Percentiles rank a stretch among this genome's conserved stretches.
Evolutionary conservation across 2,888 invertebrate species (phyloP).

Genomic region (Lymantria dispar): DNA sequence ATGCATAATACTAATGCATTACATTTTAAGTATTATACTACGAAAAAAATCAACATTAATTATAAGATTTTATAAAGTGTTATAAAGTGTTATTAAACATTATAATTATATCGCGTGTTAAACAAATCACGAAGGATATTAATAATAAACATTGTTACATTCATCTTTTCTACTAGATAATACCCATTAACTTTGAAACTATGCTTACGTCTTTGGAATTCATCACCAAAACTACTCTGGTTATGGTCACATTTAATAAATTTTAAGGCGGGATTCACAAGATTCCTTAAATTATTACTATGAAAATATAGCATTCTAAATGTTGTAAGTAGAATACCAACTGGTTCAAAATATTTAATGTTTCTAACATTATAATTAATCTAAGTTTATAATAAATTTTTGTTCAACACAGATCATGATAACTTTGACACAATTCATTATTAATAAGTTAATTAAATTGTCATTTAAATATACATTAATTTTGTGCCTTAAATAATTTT

Average conservation of each 20-base stretch:
- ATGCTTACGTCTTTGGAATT: constrained; percentile 81
- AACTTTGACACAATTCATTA: constrained; percentile 26
- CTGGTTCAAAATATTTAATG: constrained; percentile 29
- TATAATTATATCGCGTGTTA: constrained; percentile 21
- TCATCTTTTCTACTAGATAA: constrained; percentile 33
- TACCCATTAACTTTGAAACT: constrained; percentile 70
- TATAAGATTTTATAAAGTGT: constrained; percentile 32
- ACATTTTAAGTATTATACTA: constrained; percentile 14
- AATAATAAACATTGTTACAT: constrained; percentile 35
- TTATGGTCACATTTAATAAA: constrained; percentile 76
- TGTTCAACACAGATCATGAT: constrained; percentile 34
- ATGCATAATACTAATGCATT: constrained; percentile 16
- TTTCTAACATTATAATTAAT: constrained; percentile 26
- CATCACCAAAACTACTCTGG: constrained; percentile 79
- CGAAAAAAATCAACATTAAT: constrained; percentile 32
- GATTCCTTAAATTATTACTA: constrained; percentile 33
- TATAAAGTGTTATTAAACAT: constrained; percentile 41
- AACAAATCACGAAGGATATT: background rate
- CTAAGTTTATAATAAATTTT: constrained; percentile 26
- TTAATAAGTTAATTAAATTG: constrained; percentile 26
- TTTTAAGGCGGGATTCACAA: constrained; percentile 73
- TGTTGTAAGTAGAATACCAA: constrained; percentile 33
- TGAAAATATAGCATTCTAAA: constrained; percentile 24
- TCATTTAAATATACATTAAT: constrained; percentile 15
- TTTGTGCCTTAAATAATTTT: constrained; percentile 34